Conservation (phyloP, 2,113 vertebrate species). For the Eublepharis macularius region DNA sequence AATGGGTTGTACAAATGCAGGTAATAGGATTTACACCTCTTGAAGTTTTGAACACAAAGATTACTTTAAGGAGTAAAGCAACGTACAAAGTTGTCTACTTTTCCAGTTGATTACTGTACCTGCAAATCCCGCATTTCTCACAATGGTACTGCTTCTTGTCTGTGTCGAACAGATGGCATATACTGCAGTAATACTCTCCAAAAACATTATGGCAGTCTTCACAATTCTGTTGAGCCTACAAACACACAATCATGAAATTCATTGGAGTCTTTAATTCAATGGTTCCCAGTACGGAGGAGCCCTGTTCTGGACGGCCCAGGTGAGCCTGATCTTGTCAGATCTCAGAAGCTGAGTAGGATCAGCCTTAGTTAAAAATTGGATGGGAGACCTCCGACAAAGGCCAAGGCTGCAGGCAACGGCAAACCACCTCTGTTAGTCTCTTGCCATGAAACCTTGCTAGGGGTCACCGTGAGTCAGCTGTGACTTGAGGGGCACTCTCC, state of each 20-base stretch:
- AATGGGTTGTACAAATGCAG: too few species aligned
- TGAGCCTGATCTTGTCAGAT: too few species aligned
- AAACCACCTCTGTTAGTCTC: too few species aligned
- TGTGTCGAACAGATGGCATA: slow-evolving; percentile 94
- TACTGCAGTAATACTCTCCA: slow-evolving; percentile 92
- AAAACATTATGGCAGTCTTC: slow-evolving; percentile 83
- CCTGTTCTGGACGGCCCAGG: too few species aligned
- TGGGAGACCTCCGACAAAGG: too few species aligned
- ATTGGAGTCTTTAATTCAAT: not conserved
- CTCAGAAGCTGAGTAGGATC: too few species aligned
- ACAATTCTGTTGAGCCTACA: slow-evolving; percentile 86
- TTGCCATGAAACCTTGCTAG: too few species aligned
- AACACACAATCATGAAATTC: slow-evolving; percentile 12
- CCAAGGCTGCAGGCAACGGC: too few species aligned
- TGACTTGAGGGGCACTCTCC: too few species aligned
- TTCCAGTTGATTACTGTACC: slow-evolving; percentile 71
- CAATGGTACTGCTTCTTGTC: slow-evolving; percentile 97
- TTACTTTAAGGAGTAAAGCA: not conserved
- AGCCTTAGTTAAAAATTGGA: too few species aligned
- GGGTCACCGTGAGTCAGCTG: too few species aligned
- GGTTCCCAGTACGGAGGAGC: not conserved
- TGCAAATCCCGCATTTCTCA: slow-evolving; percentile 91
- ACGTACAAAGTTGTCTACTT: not conserved
- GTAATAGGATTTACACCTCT: too few species aligned
- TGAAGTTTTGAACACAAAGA: not conserved